phyloP scores from a whole-genome alignment of 1,140 invertebrate species.

The Lordiphosa stackelbergi region DNA sequence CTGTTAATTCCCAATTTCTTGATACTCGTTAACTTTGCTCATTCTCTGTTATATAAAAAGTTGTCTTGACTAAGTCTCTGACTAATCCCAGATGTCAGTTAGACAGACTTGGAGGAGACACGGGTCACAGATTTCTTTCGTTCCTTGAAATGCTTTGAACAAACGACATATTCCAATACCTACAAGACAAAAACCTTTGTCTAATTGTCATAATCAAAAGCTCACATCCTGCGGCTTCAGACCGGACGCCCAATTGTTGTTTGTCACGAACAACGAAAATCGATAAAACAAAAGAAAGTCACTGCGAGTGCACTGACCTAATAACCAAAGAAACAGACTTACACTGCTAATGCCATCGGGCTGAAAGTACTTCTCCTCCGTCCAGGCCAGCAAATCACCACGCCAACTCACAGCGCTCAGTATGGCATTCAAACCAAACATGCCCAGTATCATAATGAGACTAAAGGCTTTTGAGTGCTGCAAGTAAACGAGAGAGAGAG shows the following conservation, averaged over 20 bases:
- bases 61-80: no score
- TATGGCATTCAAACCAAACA: constrained; percentile 67
- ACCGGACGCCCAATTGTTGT: constrained; percentile 38
- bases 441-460: constrained; percentile 68
- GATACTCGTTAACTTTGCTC: no score
- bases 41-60: no score
- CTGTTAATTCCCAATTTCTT: no score
- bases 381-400: constrained; percentile 61
- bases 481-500: constrained; percentile 2
- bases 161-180: constrained; percentile 12
- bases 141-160: constrained; percentile 15
- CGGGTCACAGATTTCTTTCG: constrained; percentile 2
- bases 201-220: constrained; percentile 70
- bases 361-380: constrained; percentile 59
- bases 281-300: constrained; percentile 36
- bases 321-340: constrained; percentile 46
- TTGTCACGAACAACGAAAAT: constrained; percentile 60
- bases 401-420: constrained; percentile 62
- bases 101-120: neutral
- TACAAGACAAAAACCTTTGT: constrained; percentile 19
- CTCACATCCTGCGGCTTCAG: constrained; percentile 55
- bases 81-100: no score
- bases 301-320: constrained; percentile 62
- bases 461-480: constrained; percentile 75
- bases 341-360: constrained; percentile 73